Evolutionary conservation across 1,140 invertebrate genomes (phyloP).

Genomic region (Pseudomyrmex dendroicus): DNA sequence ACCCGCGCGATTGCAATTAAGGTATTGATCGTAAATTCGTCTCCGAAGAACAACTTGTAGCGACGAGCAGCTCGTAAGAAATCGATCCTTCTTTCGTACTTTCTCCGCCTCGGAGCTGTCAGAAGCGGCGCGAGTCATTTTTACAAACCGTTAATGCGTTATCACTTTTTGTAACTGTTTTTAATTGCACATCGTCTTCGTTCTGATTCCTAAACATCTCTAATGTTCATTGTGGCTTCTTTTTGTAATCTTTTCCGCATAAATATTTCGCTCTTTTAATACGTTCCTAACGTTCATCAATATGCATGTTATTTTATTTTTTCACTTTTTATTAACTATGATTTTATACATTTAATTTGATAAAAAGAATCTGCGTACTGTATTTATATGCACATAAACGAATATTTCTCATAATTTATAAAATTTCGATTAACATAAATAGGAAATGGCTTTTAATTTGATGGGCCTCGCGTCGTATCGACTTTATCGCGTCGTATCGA

Average conservation of each 20-base stretch:
- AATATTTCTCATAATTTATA: not conserved
- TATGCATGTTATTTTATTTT: no score
- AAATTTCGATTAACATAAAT: not conserved
- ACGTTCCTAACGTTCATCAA: not conserved
- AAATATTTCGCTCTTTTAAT: not conserved
- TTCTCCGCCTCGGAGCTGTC: slow-evolving; percentile 36
- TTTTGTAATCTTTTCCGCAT: slow-evolving; percentile 30
- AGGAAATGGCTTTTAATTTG: slow-evolving; percentile 44
- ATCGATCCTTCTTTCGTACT: slow-evolving; percentile 21
- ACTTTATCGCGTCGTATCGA: slow-evolving; percentile 14
- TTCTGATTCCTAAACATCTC: slow-evolving; percentile 23
- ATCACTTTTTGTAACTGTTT: slow-evolving; percentile 44
- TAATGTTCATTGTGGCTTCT: slow-evolving; percentile 21
- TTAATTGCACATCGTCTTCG: slow-evolving; percentile 51
- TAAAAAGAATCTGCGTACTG: no score
- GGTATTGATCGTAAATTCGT: slow-evolving; percentile 69
- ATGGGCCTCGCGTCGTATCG: slow-evolving; percentile 3
- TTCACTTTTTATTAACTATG: not conserved
- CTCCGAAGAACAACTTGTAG: slow-evolving; percentile 50
- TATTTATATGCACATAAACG: no score
- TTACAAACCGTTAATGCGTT: slow-evolving; percentile 57
- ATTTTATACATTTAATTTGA: no score
- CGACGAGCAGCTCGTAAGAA: slow-evolving; percentile 52
- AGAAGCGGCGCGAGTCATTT: slow-evolving; percentile 42
- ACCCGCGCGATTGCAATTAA: slow-evolving; percentile 67